Base-by-base conservation (phyloP, 1,140 invertebrate genomes). In the Nomia melanderi region DNA sequence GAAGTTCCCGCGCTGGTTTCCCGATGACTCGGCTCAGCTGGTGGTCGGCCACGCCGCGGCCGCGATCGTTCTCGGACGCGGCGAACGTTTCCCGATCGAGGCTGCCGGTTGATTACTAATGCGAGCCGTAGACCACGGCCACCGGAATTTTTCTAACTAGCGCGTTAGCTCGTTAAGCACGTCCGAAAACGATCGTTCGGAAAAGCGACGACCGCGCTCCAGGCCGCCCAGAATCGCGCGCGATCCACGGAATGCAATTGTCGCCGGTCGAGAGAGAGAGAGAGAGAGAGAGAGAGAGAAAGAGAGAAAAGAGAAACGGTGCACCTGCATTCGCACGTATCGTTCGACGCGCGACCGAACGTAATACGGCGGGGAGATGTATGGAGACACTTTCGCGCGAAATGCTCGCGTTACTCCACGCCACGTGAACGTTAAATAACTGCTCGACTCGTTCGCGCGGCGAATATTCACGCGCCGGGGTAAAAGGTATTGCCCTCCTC, bases 241-340 rank as follows among this genome's bases (percentile, higher is more conserved):
- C 17, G 33, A 57, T 59, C 56, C 71, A 27, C 44, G 82, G 71
- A 73, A 83, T 83, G 63, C 71, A 53, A 27, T 14, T 39, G 67
- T 70, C 23, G 50, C 33, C 63, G 64, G 72, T 73, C 73, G 77
- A 77, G 17, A 44, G 9, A 39, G 1, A 39, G 1, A 41, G 11
- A 41, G 17, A 41, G 17, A 41, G 9, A 14, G 12, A 41, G 17
- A 12, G 9, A 39, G 12, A 11, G 9, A 7, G 9, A 39, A 39
- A n/a, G n/a, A n/a, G n/a, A n/a, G n/a, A n/a, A n/a, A n/a, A n/a
- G n/a, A 9, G 9, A 44, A 83, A 84, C 81, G 81, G 72, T 80
- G 77, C 77, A 84, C 59, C 73, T 72, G 81, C 82, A 74, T 84
- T 83, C 54, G 77, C 67, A 64, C 76, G 70, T 82, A 67, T 54